These are phyloP conservation scores for Monochamus alternatus DNA, from an alignment of 2,888 invertebrate species.

Conservation along the genomic window DNA sequence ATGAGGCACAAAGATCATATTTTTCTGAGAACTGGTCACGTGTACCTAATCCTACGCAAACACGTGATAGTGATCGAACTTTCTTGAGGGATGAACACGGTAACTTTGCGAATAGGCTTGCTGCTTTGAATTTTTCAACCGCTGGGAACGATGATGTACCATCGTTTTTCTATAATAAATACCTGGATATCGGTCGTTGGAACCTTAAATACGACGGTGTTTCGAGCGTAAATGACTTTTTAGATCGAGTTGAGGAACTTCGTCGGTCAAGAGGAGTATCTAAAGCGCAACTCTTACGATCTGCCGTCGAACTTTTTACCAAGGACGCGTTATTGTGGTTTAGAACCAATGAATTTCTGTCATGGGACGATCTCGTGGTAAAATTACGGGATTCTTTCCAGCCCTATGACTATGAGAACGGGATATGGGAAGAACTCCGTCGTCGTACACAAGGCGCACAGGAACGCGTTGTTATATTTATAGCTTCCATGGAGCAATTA, in stretches of 20 bases:
- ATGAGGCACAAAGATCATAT: too few relatives aligned
- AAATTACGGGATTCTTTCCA: neutral
- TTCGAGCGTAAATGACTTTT: neutral
- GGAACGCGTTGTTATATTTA: neutral
- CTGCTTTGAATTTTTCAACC: too few relatives aligned
- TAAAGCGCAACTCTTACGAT: slow-evolving; percentile 18
- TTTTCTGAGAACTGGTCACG: too few relatives aligned
- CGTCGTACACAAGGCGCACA: slow-evolving; percentile 21
- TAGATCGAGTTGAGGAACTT: slow-evolving; percentile 16
- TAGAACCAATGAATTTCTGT: slow-evolving; percentile 15
- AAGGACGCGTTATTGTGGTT: slow-evolving; percentile 35
- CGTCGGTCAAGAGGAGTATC: neutral
- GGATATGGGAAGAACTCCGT: neutral
- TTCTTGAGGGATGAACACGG: too few relatives aligned
- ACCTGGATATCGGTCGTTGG: neutral
- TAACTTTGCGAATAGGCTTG: too few relatives aligned
- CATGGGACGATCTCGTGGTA: slow-evolving; percentile 31
- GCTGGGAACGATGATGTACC: too few relatives aligned
- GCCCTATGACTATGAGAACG: too few relatives aligned
- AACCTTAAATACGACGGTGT: neutral
- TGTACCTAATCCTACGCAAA: too few relatives aligned
- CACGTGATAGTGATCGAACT: too few relatives aligned
- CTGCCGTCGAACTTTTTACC: slow-evolving; percentile 29
- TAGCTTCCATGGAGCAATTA: neutral
- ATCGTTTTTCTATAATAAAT: too few relatives aligned